Evolutionary conservation across 2,888 invertebrate genomes (phyloP).

Genomic region (Anoplius nigerrimus): DNA sequence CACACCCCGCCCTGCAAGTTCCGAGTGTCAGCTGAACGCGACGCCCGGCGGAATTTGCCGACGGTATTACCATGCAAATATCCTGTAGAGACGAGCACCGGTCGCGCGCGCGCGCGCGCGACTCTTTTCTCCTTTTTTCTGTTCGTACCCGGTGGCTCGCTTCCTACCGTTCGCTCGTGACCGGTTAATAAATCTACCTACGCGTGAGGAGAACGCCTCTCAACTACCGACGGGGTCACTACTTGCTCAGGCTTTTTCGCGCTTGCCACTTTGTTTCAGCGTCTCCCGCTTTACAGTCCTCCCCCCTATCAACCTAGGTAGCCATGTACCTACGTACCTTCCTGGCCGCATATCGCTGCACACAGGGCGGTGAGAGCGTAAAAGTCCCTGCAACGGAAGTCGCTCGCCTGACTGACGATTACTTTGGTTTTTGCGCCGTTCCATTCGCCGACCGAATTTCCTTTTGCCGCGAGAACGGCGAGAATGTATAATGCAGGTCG

Average conservation of each 20-base stretch:
- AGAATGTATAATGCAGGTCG: no score
- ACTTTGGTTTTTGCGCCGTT: not conserved
- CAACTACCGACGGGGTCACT: conserved; percentile 3
- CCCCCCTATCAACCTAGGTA: no score
- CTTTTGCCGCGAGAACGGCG: not conserved
- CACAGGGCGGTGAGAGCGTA: conserved; percentile 40
- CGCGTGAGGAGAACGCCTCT: conserved; percentile 43
- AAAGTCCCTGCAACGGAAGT: conserved; percentile 50
- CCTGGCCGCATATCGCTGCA: conserved; percentile 37
- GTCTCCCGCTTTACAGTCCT: conserved; percentile 46
- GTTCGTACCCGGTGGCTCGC: conserved; percentile 18
- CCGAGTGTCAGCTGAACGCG: conserved; percentile 32
- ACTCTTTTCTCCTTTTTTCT: conserved; percentile 16
- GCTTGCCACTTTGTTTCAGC: conserved; percentile 10
- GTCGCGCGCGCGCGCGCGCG: conserved; percentile 20
- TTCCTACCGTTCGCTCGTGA: conserved; percentile 45
- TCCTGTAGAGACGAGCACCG: conserved; percentile 34
- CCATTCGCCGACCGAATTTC: not conserved
- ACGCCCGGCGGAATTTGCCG: conserved; percentile 8
- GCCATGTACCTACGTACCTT: no score
- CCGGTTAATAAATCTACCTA: conserved; percentile 59
- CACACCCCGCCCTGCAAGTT: conserved; percentile 26
- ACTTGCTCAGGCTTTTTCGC: not conserved
- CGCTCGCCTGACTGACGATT: not conserved
- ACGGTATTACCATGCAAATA: conserved; percentile 46